Percentiles rank a stretch among this genome's conserved stretches.
These are phyloP conservation scores for Leptinotarsa tumamoca DNA, from an alignment of 2,888 invertebrate genomes.

Conservation along the genomic window DNA sequence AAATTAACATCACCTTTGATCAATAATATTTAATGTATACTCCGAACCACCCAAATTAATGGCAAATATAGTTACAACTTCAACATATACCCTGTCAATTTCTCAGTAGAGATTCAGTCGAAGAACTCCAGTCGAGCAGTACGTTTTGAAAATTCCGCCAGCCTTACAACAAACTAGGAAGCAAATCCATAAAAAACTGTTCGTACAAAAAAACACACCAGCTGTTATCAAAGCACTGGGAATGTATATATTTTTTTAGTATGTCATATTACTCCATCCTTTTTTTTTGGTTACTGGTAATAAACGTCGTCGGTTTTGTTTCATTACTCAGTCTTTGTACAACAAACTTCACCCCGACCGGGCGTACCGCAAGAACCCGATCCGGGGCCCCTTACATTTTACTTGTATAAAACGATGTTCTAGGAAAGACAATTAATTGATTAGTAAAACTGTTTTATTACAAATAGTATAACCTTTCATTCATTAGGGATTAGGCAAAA, in stretches of 20 bases:
- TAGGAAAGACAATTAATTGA: constrained; percentile 15
- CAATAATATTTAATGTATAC: no score
- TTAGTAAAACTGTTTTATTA: constrained; percentile 24
- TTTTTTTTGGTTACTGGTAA: constrained; percentile 51
- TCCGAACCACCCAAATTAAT: no score
- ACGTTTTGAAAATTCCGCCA: constrained; percentile 7
- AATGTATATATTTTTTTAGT: constrained; percentile 52
- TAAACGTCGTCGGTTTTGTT: constrained; percentile 35
- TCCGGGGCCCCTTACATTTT: not conserved
- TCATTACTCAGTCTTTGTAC: constrained; percentile 53
- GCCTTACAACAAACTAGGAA: constrained; percentile 30
- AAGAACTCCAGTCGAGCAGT: not conserved
- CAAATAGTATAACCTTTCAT: constrained; percentile 32
- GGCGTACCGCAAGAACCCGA: constrained; percentile 7
- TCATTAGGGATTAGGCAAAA: constrained; percentile 36
- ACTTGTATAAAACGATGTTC: not conserved
- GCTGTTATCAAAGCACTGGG: constrained; percentile 53
- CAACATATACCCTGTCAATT: constrained; percentile 12
- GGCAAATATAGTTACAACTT: no score
- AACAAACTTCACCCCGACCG: constrained; percentile 23
- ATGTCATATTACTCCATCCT: constrained; percentile 15
- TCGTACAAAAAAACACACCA: constrained; percentile 38
- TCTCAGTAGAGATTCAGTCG: not conserved
- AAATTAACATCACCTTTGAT: no score
- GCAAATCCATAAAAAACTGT: constrained; percentile 23